A percentile compares a stretch with the other conserved stretches of the same genome.
Evolutionary conservation across 2,888 invertebrate genomes (phyloP).

Genomic region (Agriopis leucophaearia): DNA sequence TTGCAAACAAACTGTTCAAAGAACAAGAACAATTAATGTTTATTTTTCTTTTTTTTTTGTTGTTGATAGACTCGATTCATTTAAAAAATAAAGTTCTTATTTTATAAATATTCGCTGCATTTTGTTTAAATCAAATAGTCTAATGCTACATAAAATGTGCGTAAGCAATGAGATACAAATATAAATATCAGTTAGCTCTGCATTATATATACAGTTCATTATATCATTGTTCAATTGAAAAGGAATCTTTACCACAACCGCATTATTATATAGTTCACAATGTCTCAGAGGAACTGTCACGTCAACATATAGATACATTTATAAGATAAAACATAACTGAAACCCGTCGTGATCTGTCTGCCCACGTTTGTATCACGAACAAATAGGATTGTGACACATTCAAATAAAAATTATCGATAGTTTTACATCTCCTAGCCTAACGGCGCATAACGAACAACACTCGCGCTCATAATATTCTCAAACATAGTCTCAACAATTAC

Average conservation of each 20-base stretch:
- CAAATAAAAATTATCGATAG: conserved; percentile 60
- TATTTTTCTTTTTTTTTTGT: background rate
- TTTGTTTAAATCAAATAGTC: conserved; percentile 31
- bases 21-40: background rate
- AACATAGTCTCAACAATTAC: conserved; percentile 58
- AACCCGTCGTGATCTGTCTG: conserved; percentile 15
- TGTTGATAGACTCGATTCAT: background rate
- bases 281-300: conserved; percentile 35
- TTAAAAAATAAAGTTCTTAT: background rate
- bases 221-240: conserved; percentile 34
- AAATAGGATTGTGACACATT: conserved; percentile 60
- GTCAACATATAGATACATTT: conserved; percentile 19
- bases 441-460: conserved; percentile 82
- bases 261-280: conserved; percentile 15
- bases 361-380: conserved; percentile 43
- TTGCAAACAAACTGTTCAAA: conserved; percentile 19
- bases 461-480: conserved; percentile 76
- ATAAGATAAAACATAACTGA: conserved; percentile 25
- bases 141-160: conserved; percentile 62
- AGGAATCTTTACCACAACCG: conserved; percentile 41
- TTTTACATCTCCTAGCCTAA: conserved; percentile 58
- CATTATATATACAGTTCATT: conserved; percentile 40
- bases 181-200: conserved; percentile 29
- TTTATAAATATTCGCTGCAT: conserved; percentile 24
- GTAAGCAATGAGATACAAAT: conserved; percentile 48